These are phyloP conservation scores for Salticus scenicus DNA, from an alignment of 2,888 invertebrate genomes.

Conservation along the genomic window DNA sequence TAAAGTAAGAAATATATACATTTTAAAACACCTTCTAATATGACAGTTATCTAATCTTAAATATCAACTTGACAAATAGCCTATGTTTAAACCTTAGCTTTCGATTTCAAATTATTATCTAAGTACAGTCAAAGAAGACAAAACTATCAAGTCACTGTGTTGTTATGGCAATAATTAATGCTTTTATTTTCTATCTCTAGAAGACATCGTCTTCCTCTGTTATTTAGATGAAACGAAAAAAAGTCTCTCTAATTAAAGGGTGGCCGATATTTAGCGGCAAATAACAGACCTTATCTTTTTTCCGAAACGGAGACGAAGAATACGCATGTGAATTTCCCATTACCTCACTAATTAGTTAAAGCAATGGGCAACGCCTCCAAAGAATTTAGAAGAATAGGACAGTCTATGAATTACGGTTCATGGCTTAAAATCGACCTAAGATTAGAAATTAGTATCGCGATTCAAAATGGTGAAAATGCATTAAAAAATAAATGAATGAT, in stretches of 20 bases:
- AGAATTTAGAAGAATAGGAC: background rate
- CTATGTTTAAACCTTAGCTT: no score
- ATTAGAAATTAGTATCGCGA: no score
- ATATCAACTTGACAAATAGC: no score
- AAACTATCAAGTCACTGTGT: background rate
- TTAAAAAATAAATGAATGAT: no score
- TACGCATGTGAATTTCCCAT: conserved; percentile 48
- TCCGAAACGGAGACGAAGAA: conserved; percentile 4
- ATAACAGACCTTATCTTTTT: background rate
- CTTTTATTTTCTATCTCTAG: background rate
- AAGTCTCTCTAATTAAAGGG: conserved; percentile 34
- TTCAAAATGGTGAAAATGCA: no score
- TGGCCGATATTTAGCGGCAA: conserved; percentile 35
- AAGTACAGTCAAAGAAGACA: no score
- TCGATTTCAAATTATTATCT: no score
- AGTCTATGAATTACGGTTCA: conserved; percentile 1
- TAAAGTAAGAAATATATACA: no score
- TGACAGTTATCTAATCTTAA: no score
- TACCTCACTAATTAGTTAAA: conserved; percentile 51
- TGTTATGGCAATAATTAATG: background rate
- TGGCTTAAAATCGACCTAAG: background rate
- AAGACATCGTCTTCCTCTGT: conserved; percentile 18
- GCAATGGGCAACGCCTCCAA: conserved; percentile 42
- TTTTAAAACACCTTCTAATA: no score
- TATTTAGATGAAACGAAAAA: conserved; percentile 23